Conservation (phyloP, 2,113 vertebrate genomes). For the Corydoras sp. region DNA sequence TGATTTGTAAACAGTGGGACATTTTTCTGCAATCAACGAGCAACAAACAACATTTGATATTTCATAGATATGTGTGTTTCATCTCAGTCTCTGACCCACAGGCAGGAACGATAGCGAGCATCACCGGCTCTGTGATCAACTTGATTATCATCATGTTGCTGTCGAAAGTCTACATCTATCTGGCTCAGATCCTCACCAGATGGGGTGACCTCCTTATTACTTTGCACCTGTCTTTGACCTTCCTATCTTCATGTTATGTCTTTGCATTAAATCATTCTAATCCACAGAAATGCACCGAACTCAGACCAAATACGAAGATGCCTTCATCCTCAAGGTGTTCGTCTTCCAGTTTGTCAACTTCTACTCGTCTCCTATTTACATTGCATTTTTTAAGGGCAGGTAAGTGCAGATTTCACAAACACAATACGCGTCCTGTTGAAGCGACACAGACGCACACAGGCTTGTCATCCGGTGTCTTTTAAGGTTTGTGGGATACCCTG, state of each 20-base stretch:
- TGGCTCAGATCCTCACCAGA: slow-evolving; percentile 71
- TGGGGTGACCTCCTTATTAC: slow-evolving; percentile 58
- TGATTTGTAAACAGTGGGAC: too few species aligned
- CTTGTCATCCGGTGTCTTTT: slow-evolving; percentile 8
- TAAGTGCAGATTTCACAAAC: slow-evolving; percentile 21
- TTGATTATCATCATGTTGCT: slow-evolving; percentile 69
- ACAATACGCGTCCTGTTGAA: too few species aligned
- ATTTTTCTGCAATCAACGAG: too few species aligned
- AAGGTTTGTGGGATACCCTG: neutral
- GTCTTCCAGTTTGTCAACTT: slow-evolving; percentile 79
- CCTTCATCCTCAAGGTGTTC: slow-evolving; percentile 77
- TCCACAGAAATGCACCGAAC: slow-evolving; percentile 73
- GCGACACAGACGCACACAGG: neutral
- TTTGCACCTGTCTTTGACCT: too few species aligned
- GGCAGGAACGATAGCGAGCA: slow-evolving; percentile 71
- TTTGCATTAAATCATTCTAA: too few species aligned
- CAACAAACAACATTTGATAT: too few species aligned
- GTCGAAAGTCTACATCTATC: slow-evolving; percentile 66
- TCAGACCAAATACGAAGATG: slow-evolving; percentile 72
- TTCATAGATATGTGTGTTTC: neutral
- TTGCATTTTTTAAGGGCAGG: slow-evolving; percentile 62
- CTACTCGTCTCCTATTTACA: slow-evolving; percentile 55
- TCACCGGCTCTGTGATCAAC: slow-evolving; percentile 69
- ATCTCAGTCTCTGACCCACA: slow-evolving; percentile 29
- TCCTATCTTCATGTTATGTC: too few species aligned